Evolutionary conservation across 2,797 vertebrate genomes (phyloP).

Genomic region (Phalanger gymnotis): DNA sequence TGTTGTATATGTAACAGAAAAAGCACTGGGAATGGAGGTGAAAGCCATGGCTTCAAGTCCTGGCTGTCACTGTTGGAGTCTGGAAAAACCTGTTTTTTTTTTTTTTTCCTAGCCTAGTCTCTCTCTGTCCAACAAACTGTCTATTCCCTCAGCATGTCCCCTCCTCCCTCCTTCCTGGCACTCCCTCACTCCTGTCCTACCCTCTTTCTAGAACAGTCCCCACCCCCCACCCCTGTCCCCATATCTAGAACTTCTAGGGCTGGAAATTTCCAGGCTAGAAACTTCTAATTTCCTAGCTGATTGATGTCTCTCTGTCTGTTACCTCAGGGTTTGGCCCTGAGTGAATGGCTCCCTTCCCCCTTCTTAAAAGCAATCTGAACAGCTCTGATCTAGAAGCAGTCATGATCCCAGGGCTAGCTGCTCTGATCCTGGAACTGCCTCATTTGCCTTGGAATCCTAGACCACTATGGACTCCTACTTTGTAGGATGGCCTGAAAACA

Average conservation of each 20-base stretch:
- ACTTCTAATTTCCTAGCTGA: background rate
- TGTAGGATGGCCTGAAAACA: background rate
- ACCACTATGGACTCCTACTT: background rate
- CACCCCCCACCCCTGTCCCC: accelerated
- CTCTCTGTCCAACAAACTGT: background rate
- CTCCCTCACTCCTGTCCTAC: background rate
- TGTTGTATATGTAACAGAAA: background rate
- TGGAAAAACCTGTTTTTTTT: background rate
- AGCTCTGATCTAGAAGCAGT: background rate
- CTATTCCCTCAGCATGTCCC: background rate
- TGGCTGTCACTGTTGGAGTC: background rate
- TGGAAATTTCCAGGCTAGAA: background rate
- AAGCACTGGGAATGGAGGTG: background rate
- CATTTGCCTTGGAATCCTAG: background rate
- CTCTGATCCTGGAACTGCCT: background rate
- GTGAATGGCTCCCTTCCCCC: background rate
- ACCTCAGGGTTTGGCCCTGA: background rate
- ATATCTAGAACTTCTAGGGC: background rate
- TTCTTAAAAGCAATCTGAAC: background rate
- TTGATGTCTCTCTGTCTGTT: background rate
- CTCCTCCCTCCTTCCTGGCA: background rate
- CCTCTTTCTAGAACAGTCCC: background rate
- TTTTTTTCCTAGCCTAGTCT: background rate
- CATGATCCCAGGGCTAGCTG: background rate
- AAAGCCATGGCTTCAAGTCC: background rate